Base-by-base conservation (phyloP, 2,113 vertebrate species). In the Larimichthys polyactis region DNA sequence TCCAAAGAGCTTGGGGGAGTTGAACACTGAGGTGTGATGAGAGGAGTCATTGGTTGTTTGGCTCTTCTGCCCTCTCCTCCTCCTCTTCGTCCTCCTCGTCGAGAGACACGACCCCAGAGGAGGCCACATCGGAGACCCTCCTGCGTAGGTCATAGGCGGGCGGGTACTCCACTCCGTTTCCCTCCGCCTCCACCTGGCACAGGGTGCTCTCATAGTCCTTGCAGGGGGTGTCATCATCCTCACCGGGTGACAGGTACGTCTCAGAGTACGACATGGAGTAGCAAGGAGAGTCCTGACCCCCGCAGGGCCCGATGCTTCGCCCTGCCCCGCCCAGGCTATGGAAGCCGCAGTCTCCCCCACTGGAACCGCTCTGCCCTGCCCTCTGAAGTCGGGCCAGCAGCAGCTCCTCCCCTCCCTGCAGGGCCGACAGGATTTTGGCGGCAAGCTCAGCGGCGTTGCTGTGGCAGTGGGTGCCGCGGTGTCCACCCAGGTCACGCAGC, bases 41-140 rank as follows among this genome's bases (percentile, higher is more conserved):
- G 72, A 81, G 58, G 11, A 91, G 81, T 95, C 91, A 95, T 22
- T 93, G 90, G 81, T 90, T 83, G 79, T 84, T 90, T 32, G 84
- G 71, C 52, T 86, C 87, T n/a, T 52, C 94, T 90, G 93, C 94
- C 72, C 94, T 94, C 74, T 83, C 82, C 55, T 88, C 93, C 12
- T 90, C 93, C 27, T 94, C 63, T 20, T 93, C 95, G 8, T 97
- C 96, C 10, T 97, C 97, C 86, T 99, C 97, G 4, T 99, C 98
- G 77, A 99, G 95, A 1, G 98, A 99, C 82, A 96, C 97, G 7
- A 99, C 96, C 40, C 97, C 98, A 0, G 97, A 99, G 55, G 98
- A 99, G 24, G 97, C 96, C 51, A 97, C 96, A 0, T 98, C 97
- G 0, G 98, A 98, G 71, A 96, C 95, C 94, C 97, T 97, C 84